phyloP scores from a whole-genome alignment of 2,113 vertebrate species.

The Serilophus lunatus region DNA sequence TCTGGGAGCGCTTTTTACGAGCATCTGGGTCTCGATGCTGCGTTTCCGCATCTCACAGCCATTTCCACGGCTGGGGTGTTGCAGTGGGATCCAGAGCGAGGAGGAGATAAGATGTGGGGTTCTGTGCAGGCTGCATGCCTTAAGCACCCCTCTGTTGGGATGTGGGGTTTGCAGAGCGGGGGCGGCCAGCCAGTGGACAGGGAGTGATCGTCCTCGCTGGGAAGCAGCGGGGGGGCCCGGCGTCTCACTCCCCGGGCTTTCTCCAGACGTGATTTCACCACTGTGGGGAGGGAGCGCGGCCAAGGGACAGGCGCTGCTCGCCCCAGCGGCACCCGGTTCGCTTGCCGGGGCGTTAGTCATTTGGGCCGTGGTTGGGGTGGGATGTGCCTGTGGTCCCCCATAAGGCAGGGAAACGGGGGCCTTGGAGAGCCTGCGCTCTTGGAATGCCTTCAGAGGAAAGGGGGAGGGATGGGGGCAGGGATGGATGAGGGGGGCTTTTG shows the following conservation, averaged over 20 bases:
- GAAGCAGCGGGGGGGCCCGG: not conserved
- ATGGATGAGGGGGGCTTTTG: not conserved
- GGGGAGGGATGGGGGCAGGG: not conserved
- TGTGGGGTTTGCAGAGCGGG: not conserved
- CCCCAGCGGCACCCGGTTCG: not conserved
- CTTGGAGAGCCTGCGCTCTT: not conserved
- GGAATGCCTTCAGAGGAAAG: not conserved
- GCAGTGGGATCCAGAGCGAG: not conserved
- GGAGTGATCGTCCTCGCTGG: not conserved
- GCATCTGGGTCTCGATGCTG: not conserved
- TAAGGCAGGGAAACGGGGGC: accelerated
- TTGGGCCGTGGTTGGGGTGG: not conserved
- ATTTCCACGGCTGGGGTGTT: not conserved
- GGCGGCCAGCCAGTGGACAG: not conserved
- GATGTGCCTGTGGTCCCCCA: not conserved
- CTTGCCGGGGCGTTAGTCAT: slow-evolving; percentile 11
- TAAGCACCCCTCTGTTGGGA: not conserved
- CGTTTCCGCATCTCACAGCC: not conserved
- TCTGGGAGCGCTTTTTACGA: not conserved
- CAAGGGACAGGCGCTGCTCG: slow-evolving; percentile 14
- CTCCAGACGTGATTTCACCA: slow-evolving; percentile 64
- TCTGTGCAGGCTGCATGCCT: not conserved
- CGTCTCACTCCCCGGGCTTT: not conserved
- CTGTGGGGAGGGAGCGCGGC: not conserved
- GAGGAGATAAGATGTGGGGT: not conserved